Evolutionary conservation across 2,888 invertebrate species (phyloP).

Genomic region (Lasius platythorax): DNA sequence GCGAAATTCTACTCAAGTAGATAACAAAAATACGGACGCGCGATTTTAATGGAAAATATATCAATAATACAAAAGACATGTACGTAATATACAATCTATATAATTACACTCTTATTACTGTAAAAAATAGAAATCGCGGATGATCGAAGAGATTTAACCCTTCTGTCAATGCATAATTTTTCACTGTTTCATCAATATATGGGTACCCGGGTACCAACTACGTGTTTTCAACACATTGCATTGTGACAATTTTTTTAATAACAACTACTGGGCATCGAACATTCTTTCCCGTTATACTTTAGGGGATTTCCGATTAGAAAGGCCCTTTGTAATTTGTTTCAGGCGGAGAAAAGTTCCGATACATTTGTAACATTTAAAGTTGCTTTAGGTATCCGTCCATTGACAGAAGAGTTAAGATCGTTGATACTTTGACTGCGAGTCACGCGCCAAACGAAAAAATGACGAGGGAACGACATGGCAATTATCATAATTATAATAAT

Average conservation of each 20-base stretch:
- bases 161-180: too few relatives aligned
- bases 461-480: slow-evolving; percentile 50
- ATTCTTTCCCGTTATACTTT: too few relatives aligned
- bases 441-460: background rate
- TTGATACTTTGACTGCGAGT: background rate
- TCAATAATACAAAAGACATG: background rate
- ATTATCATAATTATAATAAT: slow-evolving; percentile 80
- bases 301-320: too few relatives aligned
- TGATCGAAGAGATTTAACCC: slow-evolving; percentile 1
- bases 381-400: too few relatives aligned
- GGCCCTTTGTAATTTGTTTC: too few relatives aligned
- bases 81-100: background rate
- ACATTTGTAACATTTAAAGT: too few relatives aligned
- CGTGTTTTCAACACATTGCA: too few relatives aligned
- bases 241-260: too few relatives aligned
- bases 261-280: too few relatives aligned
- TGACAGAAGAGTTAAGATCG: background rate
- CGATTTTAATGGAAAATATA: background rate
- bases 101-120: background rate
- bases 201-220: too few relatives aligned
- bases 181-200: too few relatives aligned
- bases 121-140: background rate
- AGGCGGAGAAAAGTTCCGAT: too few relatives aligned
- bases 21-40: background rate
- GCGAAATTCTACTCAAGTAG: slow-evolving; percentile 38